phyloP scores from a whole-genome alignment of 1,140 invertebrate species.

The Apis florea region DNA sequence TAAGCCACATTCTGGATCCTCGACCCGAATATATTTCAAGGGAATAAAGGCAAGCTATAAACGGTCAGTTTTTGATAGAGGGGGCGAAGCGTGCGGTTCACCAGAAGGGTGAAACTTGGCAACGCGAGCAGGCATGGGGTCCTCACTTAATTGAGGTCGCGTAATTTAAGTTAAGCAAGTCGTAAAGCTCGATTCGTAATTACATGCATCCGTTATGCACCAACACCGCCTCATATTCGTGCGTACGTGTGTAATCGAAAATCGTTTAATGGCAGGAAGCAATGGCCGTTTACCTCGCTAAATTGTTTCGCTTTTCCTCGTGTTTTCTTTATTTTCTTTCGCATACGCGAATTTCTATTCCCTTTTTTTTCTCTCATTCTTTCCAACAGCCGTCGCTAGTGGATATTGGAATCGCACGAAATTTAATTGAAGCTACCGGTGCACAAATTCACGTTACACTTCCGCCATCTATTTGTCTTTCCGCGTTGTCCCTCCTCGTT shows the following conservation, averaged over 20 bases:
- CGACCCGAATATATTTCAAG: not conserved
- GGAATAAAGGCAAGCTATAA: not conserved
- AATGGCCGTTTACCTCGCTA: constrained; percentile 33
- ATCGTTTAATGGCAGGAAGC: constrained; percentile 49
- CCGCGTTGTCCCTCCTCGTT: too few relatives aligned
- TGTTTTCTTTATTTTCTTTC: not conserved
- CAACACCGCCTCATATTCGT: constrained; percentile 40
- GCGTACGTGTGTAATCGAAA: constrained; percentile 56
- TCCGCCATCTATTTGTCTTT: not conserved
- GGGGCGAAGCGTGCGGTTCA: not conserved
- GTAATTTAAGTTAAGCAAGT: constrained; percentile 69
- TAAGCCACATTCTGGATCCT: not conserved
- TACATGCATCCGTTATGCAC: constrained; percentile 63
- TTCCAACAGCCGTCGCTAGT: not conserved
- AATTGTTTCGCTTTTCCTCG: constrained; percentile 51
- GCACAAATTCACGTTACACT: not conserved
- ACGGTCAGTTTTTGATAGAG: constrained; percentile 45
- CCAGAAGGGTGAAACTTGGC: constrained; percentile 53
- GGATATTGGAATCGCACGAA: constrained; percentile 30
- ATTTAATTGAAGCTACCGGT: constrained; percentile 16
- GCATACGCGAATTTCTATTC: not conserved
- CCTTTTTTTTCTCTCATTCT: not conserved
- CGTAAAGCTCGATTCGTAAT: constrained; percentile 68
- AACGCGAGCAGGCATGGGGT: constrained; percentile 35
- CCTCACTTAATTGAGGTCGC: constrained; percentile 66